Percentiles rank a stretch among this genome's conserved stretches.
Conservation (phyloP, 2,888 invertebrate genomes). For the Epirrita christyi region DNA sequence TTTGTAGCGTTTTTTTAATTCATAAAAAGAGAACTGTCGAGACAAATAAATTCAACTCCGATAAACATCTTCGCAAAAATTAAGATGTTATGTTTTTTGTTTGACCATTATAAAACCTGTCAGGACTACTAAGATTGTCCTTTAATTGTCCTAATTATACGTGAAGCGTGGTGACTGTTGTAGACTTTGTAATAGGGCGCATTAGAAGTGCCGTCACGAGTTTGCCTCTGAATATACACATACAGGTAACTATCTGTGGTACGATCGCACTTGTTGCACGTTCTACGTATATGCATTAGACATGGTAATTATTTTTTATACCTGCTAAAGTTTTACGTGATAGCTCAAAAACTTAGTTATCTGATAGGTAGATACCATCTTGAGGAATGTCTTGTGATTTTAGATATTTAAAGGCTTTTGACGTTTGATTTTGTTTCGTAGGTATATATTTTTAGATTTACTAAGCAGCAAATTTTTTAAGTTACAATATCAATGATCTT, state of each 20-base stretch:
- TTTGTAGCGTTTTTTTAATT: slow-evolving; percentile 2
- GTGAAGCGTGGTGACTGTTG: slow-evolving; percentile 29
- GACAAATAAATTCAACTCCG: neutral
- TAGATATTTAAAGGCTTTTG: neutral
- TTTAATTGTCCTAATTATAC: slow-evolving; percentile 23
- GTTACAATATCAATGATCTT: too few species aligned
- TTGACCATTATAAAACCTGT: slow-evolving; percentile 8
- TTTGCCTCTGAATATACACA: slow-evolving; percentile 50
- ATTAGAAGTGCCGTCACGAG: slow-evolving; percentile 70
- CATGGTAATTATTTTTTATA: slow-evolving; percentile 28
- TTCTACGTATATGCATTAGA: slow-evolving; percentile 22
- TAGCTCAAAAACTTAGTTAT: slow-evolving; percentile 1
- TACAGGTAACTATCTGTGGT: slow-evolving; percentile 46
- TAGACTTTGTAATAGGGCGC: slow-evolving; percentile 45
- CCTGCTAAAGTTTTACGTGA: slow-evolving; percentile 19
- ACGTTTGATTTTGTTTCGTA: neutral
- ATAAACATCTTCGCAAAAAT: slow-evolving; percentile 2
- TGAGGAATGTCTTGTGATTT: neutral
- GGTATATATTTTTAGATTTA: neutral
- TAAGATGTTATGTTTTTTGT: slow-evolving; percentile 3
- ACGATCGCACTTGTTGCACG: slow-evolving; percentile 44
- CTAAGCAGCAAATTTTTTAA: too few species aligned
- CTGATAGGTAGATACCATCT: slow-evolving; percentile 6
- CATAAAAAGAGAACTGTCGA: neutral
- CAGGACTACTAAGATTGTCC: slow-evolving; percentile 3